Conservation (phyloP, 2,888 invertebrate genomes). For the Parnassius mnemosyne region DNA sequence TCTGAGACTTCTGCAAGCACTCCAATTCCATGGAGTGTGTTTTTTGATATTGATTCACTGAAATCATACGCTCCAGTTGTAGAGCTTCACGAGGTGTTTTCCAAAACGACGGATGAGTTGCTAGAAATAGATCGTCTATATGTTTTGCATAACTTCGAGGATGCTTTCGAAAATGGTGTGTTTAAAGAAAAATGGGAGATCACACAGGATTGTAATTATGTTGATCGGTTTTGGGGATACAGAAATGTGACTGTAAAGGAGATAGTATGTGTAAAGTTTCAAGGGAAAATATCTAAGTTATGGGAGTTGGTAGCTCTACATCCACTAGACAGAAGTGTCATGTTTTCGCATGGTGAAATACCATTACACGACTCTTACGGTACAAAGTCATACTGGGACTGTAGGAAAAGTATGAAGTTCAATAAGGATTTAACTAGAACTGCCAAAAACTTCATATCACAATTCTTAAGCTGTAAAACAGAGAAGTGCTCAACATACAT, state of each 20-base stretch:
- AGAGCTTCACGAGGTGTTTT: constrained; percentile 90
- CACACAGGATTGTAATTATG: constrained; percentile 77
- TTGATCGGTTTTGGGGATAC: constrained; percentile 85
- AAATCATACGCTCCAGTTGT: constrained; percentile 90
- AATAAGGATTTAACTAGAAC: constrained; percentile 83
- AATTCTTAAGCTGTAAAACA: constrained; percentile 49
- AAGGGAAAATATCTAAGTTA: constrained; percentile 86
- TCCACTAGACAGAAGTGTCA: constrained; percentile 73
- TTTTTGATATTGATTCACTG: constrained; percentile 92
- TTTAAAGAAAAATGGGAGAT: constrained; percentile 92
- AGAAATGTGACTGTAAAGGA: constrained; percentile 83
- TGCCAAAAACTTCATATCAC: constrained; percentile 82
- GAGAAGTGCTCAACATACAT: constrained; percentile 85
- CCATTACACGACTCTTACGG: constrained; percentile 94
- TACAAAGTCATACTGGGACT: constrained; percentile 89
- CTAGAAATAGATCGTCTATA: constrained; percentile 87
- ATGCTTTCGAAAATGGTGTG: constrained; percentile 89
- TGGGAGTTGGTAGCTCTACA: constrained; percentile 78
- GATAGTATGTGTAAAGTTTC: constrained; percentile 89
- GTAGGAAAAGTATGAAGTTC: constrained; percentile 95
- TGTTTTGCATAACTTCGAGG: constrained; percentile 90
- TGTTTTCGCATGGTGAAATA: constrained; percentile 91
- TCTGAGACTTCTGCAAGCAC: constrained; percentile 76
- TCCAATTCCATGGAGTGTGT: constrained; percentile 88
- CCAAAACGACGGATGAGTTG: constrained; percentile 35